phyloP scores from a whole-genome alignment of 2,888 invertebrate genomes.

The Matsumyia berberina region DNA sequence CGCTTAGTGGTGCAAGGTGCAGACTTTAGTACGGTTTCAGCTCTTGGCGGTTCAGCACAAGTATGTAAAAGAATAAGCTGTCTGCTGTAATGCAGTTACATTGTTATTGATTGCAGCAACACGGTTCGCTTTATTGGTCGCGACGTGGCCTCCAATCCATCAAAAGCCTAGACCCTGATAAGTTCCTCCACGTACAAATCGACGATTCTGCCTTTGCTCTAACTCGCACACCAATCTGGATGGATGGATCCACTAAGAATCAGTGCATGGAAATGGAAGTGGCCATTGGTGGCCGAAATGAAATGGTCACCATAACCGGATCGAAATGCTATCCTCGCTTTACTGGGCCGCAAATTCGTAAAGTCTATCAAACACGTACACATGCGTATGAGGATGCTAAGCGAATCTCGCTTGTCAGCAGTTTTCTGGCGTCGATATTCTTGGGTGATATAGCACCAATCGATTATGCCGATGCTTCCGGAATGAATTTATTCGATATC shows the following conservation, averaged over 20 bases:
- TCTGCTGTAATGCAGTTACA: background rate
- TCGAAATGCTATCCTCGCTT: constrained; percentile 86
- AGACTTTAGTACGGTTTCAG: constrained; percentile 92
- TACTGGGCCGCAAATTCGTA: constrained; percentile 97
- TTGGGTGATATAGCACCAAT: constrained; percentile 95
- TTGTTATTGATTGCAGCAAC: constrained; percentile 89
- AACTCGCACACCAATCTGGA: constrained; percentile 95
- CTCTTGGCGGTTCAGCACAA: constrained; percentile 96
- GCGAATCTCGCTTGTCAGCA: constrained; percentile 96
- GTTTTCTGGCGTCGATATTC: constrained; percentile 95
- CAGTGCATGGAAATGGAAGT: constrained; percentile 88
- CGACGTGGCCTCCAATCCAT: constrained; percentile 89
- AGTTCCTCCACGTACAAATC: constrained; percentile 93
- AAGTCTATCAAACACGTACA: constrained; percentile 90
- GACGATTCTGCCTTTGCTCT: constrained; percentile 90
- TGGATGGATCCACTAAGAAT: constrained; percentile 90
- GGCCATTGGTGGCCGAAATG: constrained; percentile 88
- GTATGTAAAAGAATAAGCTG: constrained; percentile 84
- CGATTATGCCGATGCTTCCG: constrained; percentile 96
- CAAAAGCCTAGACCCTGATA: constrained; percentile 88
- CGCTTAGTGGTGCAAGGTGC: constrained; percentile 92
- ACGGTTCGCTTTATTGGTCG: constrained; percentile 98
- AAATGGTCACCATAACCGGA: constrained; percentile 83
- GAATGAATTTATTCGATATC: constrained; percentile 97
- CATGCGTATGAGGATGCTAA: constrained; percentile 91